Evolutionary conservation across 2,888 invertebrate species (phyloP), one percentile per base, ranked within the genome.

Genomic region (Pristionchus maxplancki): DNA sequence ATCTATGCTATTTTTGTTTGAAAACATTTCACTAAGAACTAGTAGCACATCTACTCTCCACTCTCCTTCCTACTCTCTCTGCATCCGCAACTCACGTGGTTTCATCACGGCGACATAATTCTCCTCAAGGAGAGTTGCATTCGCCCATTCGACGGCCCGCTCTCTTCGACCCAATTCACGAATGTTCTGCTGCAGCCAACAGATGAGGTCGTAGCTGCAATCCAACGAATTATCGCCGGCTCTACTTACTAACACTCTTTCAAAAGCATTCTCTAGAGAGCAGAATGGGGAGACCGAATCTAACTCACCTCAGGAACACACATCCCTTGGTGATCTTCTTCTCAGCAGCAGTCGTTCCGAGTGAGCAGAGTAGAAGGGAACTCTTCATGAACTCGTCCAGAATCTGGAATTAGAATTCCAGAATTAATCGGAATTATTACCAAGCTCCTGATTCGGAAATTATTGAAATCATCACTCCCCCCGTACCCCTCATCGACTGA

Each of bases 151-250:
- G 37, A 86, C 28, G 17, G 86, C 86, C 67, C 48, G 40, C 67
- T 86, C 67, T 67, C 67, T 64, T 24, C 53, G 24, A 3, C 44
- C 28, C 86, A 86, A 67, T 28, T 86, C 86, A 3, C 53, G 64
- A 20, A 86, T 50, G 17, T 86, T 86, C 64, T 62, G 24, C 34
- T 86, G 86, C 64, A 86, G 67, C 86, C 86, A 86, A 44, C 31
- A 48, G 48, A 86, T 86, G 44, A 86, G 67, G 24, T 86, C 86
- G 86, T 86, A 86, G 53, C 86, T 86, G 86, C 48, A 84, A 84
- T 31, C 31, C 6, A 17, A 11, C 20, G 48, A 17, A 2, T 71
- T 71, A 71, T 3, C 3, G 34, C 24, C 20, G 5, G 20, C 9
- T 17, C 15, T 31, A 15, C 20, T 34, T 71, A 5, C 34, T 34